Percentiles rank a stretch among this genome's conserved stretches.
These are phyloP conservation scores for Nemotelus nigrinus DNA, from an alignment of 2,888 invertebrate species.

Conservation along the genomic window DNA sequence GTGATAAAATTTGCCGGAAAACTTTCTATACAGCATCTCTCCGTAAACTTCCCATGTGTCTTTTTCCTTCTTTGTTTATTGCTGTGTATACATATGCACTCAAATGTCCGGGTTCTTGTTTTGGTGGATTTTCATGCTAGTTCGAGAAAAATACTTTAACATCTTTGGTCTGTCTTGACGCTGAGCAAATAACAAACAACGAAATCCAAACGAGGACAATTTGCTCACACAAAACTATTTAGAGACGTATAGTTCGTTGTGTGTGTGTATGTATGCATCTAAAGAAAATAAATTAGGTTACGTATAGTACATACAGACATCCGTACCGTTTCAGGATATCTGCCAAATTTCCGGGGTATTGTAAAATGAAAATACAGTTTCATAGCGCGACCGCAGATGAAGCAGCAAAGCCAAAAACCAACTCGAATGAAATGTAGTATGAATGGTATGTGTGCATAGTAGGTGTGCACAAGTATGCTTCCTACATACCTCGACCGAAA, in stretches of 20 bases:
- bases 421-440: too few relatives aligned
- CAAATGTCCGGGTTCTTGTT: background rate
- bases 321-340: background rate
- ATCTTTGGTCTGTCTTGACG: background rate
- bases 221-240: too few relatives aligned
- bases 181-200: background rate
- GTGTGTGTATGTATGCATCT: too few relatives aligned
- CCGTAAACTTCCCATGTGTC: constrained; percentile 10
- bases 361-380: constrained; percentile 31
- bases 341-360: constrained; percentile 25
- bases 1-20: constrained; percentile 16
- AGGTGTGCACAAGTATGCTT: too few relatives aligned
- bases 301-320: too few relatives aligned
- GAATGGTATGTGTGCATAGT: too few relatives aligned
- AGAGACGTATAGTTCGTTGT: too few relatives aligned
- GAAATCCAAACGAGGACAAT: too few relatives aligned
- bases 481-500: background rate
- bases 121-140: background rate
- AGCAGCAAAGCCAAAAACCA: constrained; percentile 13
- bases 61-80: too few relatives aligned
- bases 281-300: too few relatives aligned
- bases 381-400: constrained; percentile 26
- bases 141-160: background rate
- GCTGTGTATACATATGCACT: too few relatives aligned
- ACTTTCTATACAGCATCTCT: background rate